Percentiles rank a stretch among this genome's conserved stretches.
Evolutionary conservation across 2,888 invertebrate genomes (phyloP).

Genomic region (Drosophila aldrichi): DNA sequence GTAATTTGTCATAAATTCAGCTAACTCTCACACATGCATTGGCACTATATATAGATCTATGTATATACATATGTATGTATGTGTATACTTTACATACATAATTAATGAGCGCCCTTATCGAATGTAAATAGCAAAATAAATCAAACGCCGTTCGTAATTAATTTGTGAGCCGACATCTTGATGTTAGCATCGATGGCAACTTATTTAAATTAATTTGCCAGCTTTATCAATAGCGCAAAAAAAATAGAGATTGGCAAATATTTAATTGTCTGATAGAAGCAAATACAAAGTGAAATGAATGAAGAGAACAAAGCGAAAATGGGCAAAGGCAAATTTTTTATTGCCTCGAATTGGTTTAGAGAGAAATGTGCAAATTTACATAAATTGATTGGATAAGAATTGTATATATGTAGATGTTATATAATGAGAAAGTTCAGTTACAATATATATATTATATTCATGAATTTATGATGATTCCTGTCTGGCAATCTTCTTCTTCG

Average conservation of each 20-base stretch:
- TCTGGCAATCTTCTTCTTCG: too few species aligned
- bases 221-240: conserved; percentile 36
- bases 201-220: conserved; percentile 56
- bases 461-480: too few species aligned
- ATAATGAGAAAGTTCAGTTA: too few species aligned
- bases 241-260: neutral
- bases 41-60: neutral
- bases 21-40: too few species aligned
- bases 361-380: neutral
- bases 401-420: too few species aligned
- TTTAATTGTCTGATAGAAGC: neutral
- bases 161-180: conserved; percentile 50
- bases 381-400: neutral
- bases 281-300: neutral
- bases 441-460: too few species aligned
- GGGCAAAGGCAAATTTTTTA: neutral
- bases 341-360: neutral
- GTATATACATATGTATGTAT: neutral
- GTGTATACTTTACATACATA: conserved; percentile 17
- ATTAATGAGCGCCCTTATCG: conserved; percentile 50
- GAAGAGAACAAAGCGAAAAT: neutral
- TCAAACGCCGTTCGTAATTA: conserved; percentile 46
- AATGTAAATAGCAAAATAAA: conserved; percentile 49
- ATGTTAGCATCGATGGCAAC: conserved; percentile 39
- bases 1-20: conserved; percentile 45